Evolutionary conservation across 2,888 invertebrate genomes (phyloP), one percentile per base, ranked within the genome.

Genomic region (Melanostoma mellinum): DNA sequence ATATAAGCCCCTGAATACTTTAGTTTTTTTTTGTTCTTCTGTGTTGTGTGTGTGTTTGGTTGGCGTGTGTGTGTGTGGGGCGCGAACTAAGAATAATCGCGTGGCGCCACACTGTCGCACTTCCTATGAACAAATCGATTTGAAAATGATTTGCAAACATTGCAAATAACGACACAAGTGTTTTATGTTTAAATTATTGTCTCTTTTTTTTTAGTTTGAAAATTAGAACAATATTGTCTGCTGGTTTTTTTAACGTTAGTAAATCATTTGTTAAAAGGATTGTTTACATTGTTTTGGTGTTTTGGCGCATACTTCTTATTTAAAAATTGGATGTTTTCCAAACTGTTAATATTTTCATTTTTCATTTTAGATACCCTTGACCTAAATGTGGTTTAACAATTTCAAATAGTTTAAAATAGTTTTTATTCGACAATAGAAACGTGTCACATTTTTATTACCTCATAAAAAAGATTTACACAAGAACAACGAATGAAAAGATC

Each of bases 91-190:
- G 73, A 82, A 78, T 69, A 82, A 77, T 77, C 44, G 72, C 52
- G 58, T 69, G 82, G 82, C 82, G 82, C 82, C 82, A 73, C 58
- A 50, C 40, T 82, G 82, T 82, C 82, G 78, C 78, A 78, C 63
- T 78, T 78, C 69, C 69, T 74, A 48, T 68, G 82, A 82, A 82
- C 65, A 65, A 69, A 48, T 78, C 82, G 78, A 78, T 82, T 82
- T 38, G 58, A 56, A 68, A 74, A 72, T 81, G 6, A 55, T 38
- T 58, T 72, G 48, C 48, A 67, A 77, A 55, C 44, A 61, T 53
- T 77, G 33, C 56, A 73, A 58, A 72, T 50, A 32, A 6, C 44
- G 48, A 20, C 9, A n/a, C 32, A 60, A 60, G 38, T 50, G 20
- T 20, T 20, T 20, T 48, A 4, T n/a, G 50, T 48, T 48, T 50